Conservation (phyloP, 2,113 vertebrate species). For the Lasiurus cinereus region DNA sequence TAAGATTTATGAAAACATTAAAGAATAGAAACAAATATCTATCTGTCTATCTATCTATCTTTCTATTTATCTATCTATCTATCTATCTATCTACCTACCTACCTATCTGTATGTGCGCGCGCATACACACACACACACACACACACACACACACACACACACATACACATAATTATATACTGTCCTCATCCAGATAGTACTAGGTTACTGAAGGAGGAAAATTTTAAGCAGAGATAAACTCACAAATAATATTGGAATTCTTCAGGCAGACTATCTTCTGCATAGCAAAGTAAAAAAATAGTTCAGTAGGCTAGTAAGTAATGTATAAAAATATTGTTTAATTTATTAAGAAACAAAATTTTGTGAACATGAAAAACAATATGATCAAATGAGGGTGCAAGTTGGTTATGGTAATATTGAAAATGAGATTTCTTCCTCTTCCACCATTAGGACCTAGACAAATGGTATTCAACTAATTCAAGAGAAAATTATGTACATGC, state of each 20-base stretch:
- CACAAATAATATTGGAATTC: neutral
- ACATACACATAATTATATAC: neutral
- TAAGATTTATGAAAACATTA: neutral
- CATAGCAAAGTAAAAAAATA: neutral
- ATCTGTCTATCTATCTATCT: neutral
- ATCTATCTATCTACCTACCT: no score
- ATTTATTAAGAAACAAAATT: neutral
- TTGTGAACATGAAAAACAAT: neutral
- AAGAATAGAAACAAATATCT: neutral
- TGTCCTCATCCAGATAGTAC: neutral
- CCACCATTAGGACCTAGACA: neutral
- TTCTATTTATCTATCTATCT: no score
- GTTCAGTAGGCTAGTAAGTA: neutral
- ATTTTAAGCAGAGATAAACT: constrained; percentile 25
- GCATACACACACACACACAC: no score
- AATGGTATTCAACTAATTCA: neutral
- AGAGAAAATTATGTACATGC: neutral
- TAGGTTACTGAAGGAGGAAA: neutral
- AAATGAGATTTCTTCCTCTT: neutral
- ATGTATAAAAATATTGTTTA: neutral
- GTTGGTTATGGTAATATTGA: neutral
- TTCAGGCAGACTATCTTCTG: neutral
- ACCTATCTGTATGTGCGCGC: no score
- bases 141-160: no score
- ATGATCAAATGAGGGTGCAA: neutral